Conservation (phyloP, 1,140 invertebrate species). For the Homarus americanus region DNA sequence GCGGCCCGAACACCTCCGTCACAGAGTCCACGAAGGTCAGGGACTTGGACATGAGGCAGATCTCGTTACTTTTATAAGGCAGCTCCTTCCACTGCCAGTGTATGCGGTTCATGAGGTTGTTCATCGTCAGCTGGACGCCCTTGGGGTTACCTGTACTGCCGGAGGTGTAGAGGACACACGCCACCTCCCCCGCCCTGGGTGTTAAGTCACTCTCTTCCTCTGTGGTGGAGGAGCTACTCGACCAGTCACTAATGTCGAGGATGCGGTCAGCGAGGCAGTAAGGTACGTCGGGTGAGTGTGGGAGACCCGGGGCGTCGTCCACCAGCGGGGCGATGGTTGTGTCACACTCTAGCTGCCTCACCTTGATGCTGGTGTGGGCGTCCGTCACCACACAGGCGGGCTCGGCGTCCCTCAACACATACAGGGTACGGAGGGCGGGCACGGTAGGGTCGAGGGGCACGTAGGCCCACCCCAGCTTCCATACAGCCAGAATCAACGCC, state of each 20-base stretch:
- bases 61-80: conserved; percentile 38
- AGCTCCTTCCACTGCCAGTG: conserved; percentile 62
- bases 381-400: conserved; percentile 86
- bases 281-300: not conserved
- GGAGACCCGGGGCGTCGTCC: not conserved
- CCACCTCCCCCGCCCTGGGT: not conserved
- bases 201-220: not conserved
- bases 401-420: conserved; percentile 87
- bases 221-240: not conserved
- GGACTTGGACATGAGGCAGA: conserved; percentile 69
- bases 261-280: conserved; percentile 29
- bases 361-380: conserved; percentile 33
- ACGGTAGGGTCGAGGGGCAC: conserved; percentile 88
- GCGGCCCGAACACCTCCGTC: conserved; percentile 54
- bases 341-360: conserved; percentile 42
- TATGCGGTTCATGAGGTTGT: conserved; percentile 61
- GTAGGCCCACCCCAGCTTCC: conserved; percentile 90
- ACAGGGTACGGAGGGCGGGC: conserved; percentile 85
- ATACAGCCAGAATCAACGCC: conserved; percentile 84
- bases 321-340: not conserved
- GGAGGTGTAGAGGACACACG: conserved; percentile 63
- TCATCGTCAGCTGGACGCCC: conserved; percentile 46
- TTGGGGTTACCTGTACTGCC: conserved; percentile 60
- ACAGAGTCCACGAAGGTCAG: conserved; percentile 66
- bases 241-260: conserved; percentile 47